These are phyloP conservation scores for Pseudomyrmex dendroicus DNA, from an alignment of 1,140 invertebrate genomes.

Conservation along the genomic window DNA sequence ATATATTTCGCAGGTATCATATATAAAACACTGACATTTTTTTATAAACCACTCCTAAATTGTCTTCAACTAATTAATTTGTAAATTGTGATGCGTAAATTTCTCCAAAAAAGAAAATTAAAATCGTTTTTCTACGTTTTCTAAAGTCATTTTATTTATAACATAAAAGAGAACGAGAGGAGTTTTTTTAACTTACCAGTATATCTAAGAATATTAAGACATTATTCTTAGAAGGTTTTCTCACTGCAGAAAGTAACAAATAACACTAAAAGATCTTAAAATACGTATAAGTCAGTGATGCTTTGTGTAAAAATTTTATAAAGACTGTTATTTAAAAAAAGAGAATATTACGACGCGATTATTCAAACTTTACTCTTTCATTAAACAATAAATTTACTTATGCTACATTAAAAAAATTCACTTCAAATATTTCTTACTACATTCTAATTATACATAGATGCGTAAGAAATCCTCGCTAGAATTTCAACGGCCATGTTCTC, in stretches of 20 bases:
- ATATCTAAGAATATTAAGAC: neutral
- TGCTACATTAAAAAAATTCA: no score
- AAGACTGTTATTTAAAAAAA: no score
- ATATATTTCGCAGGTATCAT: neutral
- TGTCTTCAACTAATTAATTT: no score
- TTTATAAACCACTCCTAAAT: no score
- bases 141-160: neutral
- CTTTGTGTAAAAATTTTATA: no score
- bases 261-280: neutral
- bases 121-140: neutral
- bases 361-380: no score
- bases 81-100: no score
- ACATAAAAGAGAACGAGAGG: neutral
- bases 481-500: neutral
- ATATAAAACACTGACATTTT: neutral
- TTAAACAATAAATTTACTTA: no score
- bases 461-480: neutral
- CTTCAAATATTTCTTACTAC: no score
- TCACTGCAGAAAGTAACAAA: neutral
- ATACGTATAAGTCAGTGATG: no score
- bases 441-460: no score
- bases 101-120: neutral
- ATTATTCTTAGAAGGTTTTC: slow-evolving; percentile 7
- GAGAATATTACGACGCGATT: no score
- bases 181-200: neutral